These are phyloP conservation scores for Drosophila sproati DNA, from an alignment of 1,140 invertebrate genomes.

Conservation along the genomic window DNA sequence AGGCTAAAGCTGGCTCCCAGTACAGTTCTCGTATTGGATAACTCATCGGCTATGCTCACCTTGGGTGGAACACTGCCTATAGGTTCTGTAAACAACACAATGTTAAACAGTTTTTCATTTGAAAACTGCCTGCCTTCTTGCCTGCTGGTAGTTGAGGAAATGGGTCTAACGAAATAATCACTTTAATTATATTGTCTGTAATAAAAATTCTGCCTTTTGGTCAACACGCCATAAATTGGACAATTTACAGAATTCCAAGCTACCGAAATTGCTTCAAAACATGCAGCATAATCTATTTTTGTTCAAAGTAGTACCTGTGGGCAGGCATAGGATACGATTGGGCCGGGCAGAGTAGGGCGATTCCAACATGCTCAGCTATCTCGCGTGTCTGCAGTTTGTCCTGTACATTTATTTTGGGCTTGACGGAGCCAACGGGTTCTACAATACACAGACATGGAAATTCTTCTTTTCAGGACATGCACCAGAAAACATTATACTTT, in stretches of 20 bases:
- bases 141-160: constrained; percentile 10
- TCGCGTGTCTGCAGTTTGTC: constrained; percentile 85
- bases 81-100: constrained; percentile 87
- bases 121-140: constrained; percentile 33
- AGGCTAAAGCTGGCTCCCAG: constrained; percentile 85
- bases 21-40: constrained; percentile 86
- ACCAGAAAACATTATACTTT: constrained; percentile 49
- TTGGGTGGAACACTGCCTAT: constrained; percentile 91
- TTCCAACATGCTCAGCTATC: constrained; percentile 77
- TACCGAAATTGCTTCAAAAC: constrained; percentile 11
- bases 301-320: constrained; percentile 87
- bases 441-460: constrained; percentile 52
- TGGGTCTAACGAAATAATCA: constrained; percentile 53
- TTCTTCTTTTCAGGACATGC: constrained; percentile 6
- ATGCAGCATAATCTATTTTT: constrained; percentile 18
- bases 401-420: constrained; percentile 88
- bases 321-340: constrained; percentile 89
- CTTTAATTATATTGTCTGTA: constrained; percentile 35
- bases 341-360: constrained; percentile 88
- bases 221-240: constrained; percentile 36
- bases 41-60: constrained; percentile 89
- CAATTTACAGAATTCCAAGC: constrained; percentile 50
- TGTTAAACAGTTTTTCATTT: constrained; percentile 11
- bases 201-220: constrained; percentile 16
- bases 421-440: constrained; percentile 90